phyloP scores from a whole-genome alignment of 2,888 invertebrate genomes.

The Lycia hirtaria region DNA sequence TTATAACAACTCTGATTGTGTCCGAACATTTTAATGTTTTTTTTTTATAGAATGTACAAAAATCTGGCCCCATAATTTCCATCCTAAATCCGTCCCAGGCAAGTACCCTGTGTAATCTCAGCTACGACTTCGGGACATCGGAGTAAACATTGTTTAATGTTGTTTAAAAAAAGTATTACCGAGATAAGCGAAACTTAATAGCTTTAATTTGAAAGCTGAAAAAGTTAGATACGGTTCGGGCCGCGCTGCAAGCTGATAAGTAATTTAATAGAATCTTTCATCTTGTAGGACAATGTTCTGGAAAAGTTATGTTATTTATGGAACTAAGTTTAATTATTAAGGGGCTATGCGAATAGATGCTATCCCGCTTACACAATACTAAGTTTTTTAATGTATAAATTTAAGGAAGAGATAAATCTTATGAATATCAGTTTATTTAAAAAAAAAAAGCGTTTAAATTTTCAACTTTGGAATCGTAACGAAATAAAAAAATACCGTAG shows the following conservation, averaged over 20 bases:
- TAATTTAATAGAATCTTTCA: constrained; percentile 16
- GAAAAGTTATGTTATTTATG: no score
- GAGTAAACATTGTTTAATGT: constrained; percentile 58
- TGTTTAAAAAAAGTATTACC: constrained; percentile 54
- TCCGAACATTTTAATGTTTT: no score
- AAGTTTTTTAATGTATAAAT: no score
- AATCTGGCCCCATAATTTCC: neutral
- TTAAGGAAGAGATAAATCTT: no score
- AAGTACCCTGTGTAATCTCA: constrained; percentile 55
- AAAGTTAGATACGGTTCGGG: constrained; percentile 21
- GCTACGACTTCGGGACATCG: constrained; percentile 44
- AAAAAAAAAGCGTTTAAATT: no score
- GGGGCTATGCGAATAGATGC: no score
- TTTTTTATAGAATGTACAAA: neutral
- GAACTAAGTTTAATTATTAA: no score
- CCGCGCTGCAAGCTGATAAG: constrained; percentile 16
- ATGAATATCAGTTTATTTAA: no score
- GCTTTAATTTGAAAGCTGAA: constrained; percentile 38
- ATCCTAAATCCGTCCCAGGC: constrained; percentile 1
- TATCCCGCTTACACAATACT: no score
- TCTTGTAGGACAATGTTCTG: neutral
- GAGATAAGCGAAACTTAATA: constrained; percentile 50
- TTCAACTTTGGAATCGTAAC: no score
- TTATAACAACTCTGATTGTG: no score
- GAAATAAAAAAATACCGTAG: no score